Evolutionary conservation across 64 coral and sea anemone genomes (phyloP).

Genomic region (Orbicella faveolata): DNA sequence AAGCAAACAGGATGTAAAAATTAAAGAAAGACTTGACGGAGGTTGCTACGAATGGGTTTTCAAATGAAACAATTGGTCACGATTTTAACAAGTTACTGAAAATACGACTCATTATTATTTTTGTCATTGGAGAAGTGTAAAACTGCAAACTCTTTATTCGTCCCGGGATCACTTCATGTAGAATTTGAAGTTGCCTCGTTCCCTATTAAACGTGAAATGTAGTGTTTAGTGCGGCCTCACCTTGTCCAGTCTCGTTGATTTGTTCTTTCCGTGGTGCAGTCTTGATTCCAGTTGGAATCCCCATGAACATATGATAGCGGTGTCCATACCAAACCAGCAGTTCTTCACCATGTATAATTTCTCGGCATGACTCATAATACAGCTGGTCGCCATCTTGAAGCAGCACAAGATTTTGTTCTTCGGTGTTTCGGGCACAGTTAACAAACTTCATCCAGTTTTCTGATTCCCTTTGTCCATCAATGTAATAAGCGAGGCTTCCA

Average conservation of each 20-base stretch:
- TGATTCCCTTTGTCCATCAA: conserved; percentile 66
- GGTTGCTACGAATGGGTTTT: no score
- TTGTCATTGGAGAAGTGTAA: no score
- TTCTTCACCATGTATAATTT: conserved; percentile 76
- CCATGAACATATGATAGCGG: conserved; percentile 86
- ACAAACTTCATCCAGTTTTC: conserved; percentile 92
- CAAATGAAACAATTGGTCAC: not conserved
- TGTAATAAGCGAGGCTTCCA: conserved; percentile 61
- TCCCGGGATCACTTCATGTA: not conserved
- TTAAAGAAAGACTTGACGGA: not conserved
- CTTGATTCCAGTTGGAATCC: conserved; percentile 76
- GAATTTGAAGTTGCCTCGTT: not conserved
- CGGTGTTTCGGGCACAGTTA: conserved; percentile 67
- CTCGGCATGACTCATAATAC: conserved; percentile 76
- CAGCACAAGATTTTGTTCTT: conserved; percentile 69
- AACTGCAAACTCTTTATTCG: not conserved
- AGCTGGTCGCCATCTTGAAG: conserved; percentile 77
- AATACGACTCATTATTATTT: no score
- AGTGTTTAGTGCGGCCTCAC: conserved; percentile 14
- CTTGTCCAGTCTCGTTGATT: conserved; percentile 19
- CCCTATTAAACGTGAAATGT: not conserved
- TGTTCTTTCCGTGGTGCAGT: not conserved
- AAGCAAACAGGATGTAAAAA: not conserved
- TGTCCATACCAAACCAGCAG: conserved; percentile 87
- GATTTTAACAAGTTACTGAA: no score